Evolutionary conservation across 2,113 vertebrate genomes (phyloP), one percentile per base, ranked within the genome.

Genomic region (Paradoxurus hermaphroditus): DNA sequence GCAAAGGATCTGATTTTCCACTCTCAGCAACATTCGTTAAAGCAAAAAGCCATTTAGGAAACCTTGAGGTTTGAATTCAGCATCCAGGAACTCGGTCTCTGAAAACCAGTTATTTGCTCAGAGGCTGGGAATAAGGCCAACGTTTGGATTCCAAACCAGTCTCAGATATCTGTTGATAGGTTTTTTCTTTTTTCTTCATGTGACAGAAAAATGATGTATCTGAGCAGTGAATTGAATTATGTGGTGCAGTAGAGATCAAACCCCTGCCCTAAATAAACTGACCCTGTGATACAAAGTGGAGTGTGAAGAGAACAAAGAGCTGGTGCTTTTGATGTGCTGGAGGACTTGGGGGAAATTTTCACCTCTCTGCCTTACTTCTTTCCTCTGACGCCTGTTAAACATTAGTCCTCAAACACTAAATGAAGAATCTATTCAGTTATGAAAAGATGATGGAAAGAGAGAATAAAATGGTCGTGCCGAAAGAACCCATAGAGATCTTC

Each of bases 1-100:
- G 95, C 63, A 92, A 97, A 93, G 82, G 70, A 93, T 98, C 97
- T 92, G 90, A 95, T 97, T 97, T 97, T 98, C 90, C 95, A 95
- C 56, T 97, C 68, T 97, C 96, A 87, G 95, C 81, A 97, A 84
- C 75, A 82, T 97, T 97, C 95, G 86, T 85, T 91, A 91, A 93
- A 85, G 86, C 75, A 94, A 87, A 92, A 95, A 65, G 36, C 13
- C 63, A 56, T 81, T 95, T 95, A 84, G 86, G 86, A 97, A 97
- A 95, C 39, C 39, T 56, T 92, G 96, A 94, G 93, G 96, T 95
- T 98, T 96, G 95, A 91, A 87, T 96, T 86, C 67, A 36, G 85
- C 67, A 7, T 94, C 93, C 59, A 34, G 9, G 94, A 93, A 96
- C 83, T 91, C 21, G 1, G 79, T 90, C 93, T 90, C 77, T 91